Percentiles rank a stretch among this genome's conserved stretches.
phyloP scores from a whole-genome alignment of 2,113 vertebrate species.

The Theropithecus gelada region DNA sequence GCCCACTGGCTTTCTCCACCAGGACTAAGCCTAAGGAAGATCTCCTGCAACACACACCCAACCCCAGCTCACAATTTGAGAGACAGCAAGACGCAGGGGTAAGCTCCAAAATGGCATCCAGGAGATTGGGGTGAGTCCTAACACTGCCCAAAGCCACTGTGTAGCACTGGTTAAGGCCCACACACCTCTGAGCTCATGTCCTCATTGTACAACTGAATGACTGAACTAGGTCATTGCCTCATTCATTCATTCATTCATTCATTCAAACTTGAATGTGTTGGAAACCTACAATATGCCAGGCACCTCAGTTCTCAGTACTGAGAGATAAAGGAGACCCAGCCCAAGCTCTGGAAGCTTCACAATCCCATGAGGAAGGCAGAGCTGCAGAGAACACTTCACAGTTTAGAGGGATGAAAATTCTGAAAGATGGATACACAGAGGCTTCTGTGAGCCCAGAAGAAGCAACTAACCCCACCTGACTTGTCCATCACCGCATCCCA shows the following conservation, averaged over 20 bases:
- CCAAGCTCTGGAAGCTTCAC: neutral
- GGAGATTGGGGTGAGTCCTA: neutral
- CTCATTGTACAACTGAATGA: neutral
- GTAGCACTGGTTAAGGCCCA: neutral
- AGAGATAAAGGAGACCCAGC: neutral
- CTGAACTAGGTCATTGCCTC: neutral
- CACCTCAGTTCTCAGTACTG: neutral
- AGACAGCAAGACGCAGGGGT: neutral
- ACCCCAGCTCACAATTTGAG: neutral
- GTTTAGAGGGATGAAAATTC: neutral
- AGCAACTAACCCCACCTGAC: too few species aligned
- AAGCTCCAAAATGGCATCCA: neutral
- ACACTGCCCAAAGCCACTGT: too few species aligned
- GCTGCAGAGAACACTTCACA: neutral
- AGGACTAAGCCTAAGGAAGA: neutral
- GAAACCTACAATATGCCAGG: accelerated
- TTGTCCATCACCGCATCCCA: neutral
- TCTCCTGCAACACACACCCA: neutral
- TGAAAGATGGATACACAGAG: neutral
- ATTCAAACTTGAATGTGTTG: neutral
- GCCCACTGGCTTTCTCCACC: neutral
- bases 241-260: neutral
- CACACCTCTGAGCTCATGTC: neutral
- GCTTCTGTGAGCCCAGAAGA: neutral
- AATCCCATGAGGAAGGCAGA: neutral